Evolutionary conservation across 2,113 vertebrate species (phyloP).

Genomic region (Oxyruncus cristatus): DNA sequence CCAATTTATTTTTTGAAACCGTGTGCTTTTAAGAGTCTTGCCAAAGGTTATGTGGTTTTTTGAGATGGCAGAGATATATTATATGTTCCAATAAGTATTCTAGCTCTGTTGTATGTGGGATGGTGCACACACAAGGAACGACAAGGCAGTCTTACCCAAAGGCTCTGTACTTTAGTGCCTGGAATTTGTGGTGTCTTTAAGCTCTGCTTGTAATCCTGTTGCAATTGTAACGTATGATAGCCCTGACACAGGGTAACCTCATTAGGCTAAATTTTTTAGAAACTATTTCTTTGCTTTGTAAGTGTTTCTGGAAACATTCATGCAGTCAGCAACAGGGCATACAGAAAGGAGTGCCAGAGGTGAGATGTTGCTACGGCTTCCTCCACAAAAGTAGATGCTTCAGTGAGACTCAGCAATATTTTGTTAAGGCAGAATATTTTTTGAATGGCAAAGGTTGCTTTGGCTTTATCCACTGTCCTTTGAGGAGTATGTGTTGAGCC

Average conservation of each 20-base stretch:
- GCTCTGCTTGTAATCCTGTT: neutral
- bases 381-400: neutral
- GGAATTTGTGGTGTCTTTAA: neutral
- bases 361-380: rapidly evolving
- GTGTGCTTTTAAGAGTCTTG: neutral
- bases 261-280: neutral
- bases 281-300: neutral
- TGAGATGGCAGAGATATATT: neutral
- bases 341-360: neutral
- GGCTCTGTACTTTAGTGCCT: neutral
- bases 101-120: neutral
- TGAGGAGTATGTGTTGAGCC: rapidly evolving
- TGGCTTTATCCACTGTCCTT: neutral
- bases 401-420: neutral
- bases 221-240: neutral
- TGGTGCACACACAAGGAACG: neutral
- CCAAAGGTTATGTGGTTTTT: neutral
- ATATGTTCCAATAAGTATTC: neutral
- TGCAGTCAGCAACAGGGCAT: neutral
- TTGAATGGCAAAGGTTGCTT: neutral
- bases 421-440: neutral
- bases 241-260: neutral
- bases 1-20: neutral
- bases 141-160: neutral
- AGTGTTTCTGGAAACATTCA: neutral